These are phyloP conservation scores for Caenorhabditis sp. DNA, from an alignment of 2,888 invertebrate genomes.

Conservation along the genomic window DNA sequence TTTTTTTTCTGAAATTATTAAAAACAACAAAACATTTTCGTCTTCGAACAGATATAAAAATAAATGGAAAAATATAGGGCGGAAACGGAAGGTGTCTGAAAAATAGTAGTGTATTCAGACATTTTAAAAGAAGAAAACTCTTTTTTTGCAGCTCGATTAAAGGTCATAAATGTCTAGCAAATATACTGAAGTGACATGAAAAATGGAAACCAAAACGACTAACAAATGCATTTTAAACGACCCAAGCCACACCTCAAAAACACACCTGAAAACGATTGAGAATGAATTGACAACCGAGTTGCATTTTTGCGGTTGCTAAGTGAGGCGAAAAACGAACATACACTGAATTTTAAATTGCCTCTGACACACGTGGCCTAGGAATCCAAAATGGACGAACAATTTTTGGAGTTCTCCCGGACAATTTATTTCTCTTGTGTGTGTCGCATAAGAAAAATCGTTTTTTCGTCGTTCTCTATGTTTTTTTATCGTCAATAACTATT, in stretches of 20 bases:
- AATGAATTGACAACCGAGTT: background rate
- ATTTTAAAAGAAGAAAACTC: background rate
- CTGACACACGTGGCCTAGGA: background rate
- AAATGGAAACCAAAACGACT: conserved; percentile 1
- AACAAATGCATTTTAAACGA: conserved; percentile 1
- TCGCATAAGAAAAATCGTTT: background rate
- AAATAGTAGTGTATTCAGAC: background rate
- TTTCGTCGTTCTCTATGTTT: background rate
- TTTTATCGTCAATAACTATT: background rate
- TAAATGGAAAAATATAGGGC: background rate
- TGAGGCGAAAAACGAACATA: background rate
- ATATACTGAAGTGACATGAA: background rate
- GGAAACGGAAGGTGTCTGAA: background rate
- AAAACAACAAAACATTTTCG: background rate
- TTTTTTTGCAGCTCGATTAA: background rate
- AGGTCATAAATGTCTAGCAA: background rate
- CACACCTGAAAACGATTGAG: background rate
- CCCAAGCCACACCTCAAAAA: background rate
- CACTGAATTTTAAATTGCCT: background rate
- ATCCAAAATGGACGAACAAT: background rate
- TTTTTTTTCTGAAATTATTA: too few species aligned
- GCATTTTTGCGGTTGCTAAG: background rate
- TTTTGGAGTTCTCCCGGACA: background rate
- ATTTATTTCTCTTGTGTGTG: too few species aligned
- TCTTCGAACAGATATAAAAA: background rate